Percentiles rank a stretch among this genome's conserved stretches.
These are phyloP conservation scores for Puffinus mauretanicus DNA, from an alignment of 2,113 vertebrate species.

Conservation along the genomic window DNA sequence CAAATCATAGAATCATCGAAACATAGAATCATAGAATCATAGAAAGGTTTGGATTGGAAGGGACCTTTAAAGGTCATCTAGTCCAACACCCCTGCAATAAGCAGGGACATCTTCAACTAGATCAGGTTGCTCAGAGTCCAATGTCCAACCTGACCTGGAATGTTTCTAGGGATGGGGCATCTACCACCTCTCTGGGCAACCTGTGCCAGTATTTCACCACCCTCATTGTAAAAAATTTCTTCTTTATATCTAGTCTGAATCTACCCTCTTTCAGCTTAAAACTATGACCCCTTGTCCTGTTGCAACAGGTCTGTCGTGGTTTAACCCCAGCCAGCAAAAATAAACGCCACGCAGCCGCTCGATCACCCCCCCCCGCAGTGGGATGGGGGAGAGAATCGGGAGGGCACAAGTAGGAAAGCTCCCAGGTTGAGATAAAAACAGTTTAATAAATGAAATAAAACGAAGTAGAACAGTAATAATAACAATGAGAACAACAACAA, in stretches of 20 bases:
- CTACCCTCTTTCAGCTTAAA: not conserved
- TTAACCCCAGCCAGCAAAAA: too few relatives aligned
- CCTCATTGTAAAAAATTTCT: not conserved
- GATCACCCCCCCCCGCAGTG: too few relatives aligned
- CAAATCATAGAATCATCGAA: not conserved
- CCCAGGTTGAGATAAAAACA: too few relatives aligned
- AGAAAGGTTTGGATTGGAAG: not conserved
- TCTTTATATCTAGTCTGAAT: not conserved
- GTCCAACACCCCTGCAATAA: rapidly evolving
- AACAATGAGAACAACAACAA: too few relatives aligned
- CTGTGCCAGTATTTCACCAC: not conserved
- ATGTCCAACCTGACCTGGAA: not conserved
- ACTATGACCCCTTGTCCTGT: not conserved
- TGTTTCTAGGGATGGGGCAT: not conserved
- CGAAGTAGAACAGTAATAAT: too few relatives aligned
- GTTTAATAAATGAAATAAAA: too few relatives aligned
- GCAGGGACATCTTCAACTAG: not conserved
- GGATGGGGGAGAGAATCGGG: too few relatives aligned
- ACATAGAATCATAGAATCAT: not conserved
- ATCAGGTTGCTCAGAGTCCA: not conserved
- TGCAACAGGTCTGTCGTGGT: too few relatives aligned
- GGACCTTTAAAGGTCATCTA: not conserved
- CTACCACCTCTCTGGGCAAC: too few relatives aligned
- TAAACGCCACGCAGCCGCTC: too few relatives aligned
- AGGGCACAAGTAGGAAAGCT: too few relatives aligned